These are phyloP conservation scores for Notarius lentiginosus DNA, from an alignment of 2,113 vertebrate genomes.

Conservation along the genomic window DNA sequence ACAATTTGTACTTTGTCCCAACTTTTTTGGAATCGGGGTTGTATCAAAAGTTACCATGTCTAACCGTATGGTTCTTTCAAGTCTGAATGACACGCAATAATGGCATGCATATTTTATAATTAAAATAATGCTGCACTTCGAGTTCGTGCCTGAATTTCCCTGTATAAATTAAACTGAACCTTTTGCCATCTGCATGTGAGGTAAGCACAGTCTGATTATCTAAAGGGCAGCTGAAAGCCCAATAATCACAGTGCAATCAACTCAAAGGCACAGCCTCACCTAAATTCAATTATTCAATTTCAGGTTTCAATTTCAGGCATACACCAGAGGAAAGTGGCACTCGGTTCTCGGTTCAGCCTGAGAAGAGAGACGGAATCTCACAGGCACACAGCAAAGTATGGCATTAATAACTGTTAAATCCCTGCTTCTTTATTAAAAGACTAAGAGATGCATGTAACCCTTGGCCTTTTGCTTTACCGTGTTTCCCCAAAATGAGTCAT, in stretches of 20 bases:
- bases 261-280: constrained; percentile 27
- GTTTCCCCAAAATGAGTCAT: constrained; percentile 22
- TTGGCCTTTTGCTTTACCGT: not conserved
- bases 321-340: not conserved
- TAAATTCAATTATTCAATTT: constrained; percentile 35
- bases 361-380: not conserved
- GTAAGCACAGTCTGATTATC: constrained; percentile 17
- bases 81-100: not conserved
- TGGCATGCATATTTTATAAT: not conserved
- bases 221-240: constrained; percentile 30
- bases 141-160: not conserved
- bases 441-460: constrained; percentile 11
- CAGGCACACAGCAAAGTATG: not conserved
- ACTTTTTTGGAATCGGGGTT: too few species aligned
- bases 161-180: not conserved
- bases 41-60: not conserved
- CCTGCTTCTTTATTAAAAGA: constrained; percentile 5
- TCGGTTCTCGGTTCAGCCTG: not conserved
- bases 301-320: constrained; percentile 37
- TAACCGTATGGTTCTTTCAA: not conserved
- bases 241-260: constrained; percentile 29
- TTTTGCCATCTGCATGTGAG: not conserved
- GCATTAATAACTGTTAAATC: not conserved
- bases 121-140: not conserved
- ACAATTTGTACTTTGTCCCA: too few species aligned